A percentile compares a stretch with the other conserved stretches of the same genome.
These are phyloP conservation scores for Leptinotarsa juncta DNA, from an alignment of 2,888 invertebrate genomes.

Conservation along the genomic window DNA sequence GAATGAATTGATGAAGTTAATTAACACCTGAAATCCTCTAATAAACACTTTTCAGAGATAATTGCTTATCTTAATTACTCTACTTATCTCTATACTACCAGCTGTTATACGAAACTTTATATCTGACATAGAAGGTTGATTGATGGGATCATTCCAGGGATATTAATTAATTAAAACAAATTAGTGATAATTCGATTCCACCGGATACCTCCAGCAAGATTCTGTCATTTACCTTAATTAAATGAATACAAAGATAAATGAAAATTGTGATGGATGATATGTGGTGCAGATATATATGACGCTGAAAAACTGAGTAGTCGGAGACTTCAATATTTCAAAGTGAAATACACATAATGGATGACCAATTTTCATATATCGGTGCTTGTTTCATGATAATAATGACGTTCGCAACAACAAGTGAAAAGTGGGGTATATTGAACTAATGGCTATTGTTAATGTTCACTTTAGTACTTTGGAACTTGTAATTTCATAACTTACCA, in stretches of 20 bases:
- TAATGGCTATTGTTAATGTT: too few relatives aligned
- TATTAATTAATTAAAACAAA: constrained; percentile 20
- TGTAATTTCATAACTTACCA: too few relatives aligned
- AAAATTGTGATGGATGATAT: neutral
- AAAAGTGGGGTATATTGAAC: too few relatives aligned
- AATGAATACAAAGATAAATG: constrained; percentile 2
- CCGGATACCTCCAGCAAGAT: constrained; percentile 1
- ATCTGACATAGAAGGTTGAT: constrained; percentile 18
- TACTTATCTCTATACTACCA: constrained; percentile 9
- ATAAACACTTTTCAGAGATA: constrained; percentile 12
- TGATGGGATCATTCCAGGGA: constrained; percentile 14
- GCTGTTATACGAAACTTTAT: constrained; percentile 19
- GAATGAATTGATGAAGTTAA: neutral
- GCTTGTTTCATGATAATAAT: too few relatives aligned
- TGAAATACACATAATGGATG: too few relatives aligned
- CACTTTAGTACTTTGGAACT: too few relatives aligned
- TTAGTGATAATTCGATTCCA: constrained; percentile 13
- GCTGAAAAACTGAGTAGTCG: neutral
- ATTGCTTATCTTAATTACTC: constrained; percentile 12
- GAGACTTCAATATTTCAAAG: neutral
- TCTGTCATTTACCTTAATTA: constrained; percentile 12
- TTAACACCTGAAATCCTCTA: neutral
- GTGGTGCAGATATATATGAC: neutral
- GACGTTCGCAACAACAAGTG: too few relatives aligned
- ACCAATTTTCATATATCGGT: too few relatives aligned